These are phyloP conservation scores for Delia radicum DNA, from an alignment of 1,140 invertebrate genomes.

Conservation along the genomic window DNA sequence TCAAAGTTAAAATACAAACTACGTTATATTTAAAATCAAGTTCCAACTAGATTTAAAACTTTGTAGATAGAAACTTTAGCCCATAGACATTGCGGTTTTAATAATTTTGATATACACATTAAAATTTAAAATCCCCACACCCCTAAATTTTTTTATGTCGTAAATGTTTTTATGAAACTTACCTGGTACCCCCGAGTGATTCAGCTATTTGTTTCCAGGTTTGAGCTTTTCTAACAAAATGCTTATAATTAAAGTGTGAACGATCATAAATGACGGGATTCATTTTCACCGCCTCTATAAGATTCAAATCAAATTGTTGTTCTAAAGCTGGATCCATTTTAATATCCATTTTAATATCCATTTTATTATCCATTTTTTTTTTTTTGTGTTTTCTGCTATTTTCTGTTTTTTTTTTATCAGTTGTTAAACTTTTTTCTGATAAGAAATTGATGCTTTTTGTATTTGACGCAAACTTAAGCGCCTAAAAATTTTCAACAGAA, in stretches of 20 bases:
- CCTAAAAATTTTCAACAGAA: background rate
- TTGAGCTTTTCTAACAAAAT: conserved; percentile 51
- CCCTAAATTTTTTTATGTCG: too few relatives aligned
- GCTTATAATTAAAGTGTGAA: conserved; percentile 52
- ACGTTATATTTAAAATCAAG: too few relatives aligned
- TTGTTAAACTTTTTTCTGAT: conserved; percentile 2
- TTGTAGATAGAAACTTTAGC: too few relatives aligned
- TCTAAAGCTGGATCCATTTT: conserved; percentile 52
- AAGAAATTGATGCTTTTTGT: conserved; percentile 11
- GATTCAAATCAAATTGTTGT: conserved; percentile 53
- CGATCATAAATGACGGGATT: conserved; percentile 53
- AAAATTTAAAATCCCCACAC: too few relatives aligned
- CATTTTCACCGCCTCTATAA: conserved; percentile 51
- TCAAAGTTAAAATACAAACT: too few relatives aligned
- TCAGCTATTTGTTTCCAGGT: conserved; percentile 53
- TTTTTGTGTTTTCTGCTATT: too few relatives aligned
- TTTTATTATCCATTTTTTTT: background rate
- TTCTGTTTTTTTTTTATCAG: background rate
- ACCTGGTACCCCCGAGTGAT: conserved; percentile 50
- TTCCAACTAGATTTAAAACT: too few relatives aligned
- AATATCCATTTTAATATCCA: background rate
- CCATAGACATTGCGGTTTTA: too few relatives aligned
- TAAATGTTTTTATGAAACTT: too few relatives aligned
- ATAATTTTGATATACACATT: too few relatives aligned
- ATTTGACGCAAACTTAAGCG: conserved; percentile 15